Percentiles rank a stretch among this genome's conserved stretches.
These are phyloP conservation scores for Edolisoma coerulescens DNA, from an alignment of 2,113 vertebrate species.

Conservation along the genomic window DNA sequence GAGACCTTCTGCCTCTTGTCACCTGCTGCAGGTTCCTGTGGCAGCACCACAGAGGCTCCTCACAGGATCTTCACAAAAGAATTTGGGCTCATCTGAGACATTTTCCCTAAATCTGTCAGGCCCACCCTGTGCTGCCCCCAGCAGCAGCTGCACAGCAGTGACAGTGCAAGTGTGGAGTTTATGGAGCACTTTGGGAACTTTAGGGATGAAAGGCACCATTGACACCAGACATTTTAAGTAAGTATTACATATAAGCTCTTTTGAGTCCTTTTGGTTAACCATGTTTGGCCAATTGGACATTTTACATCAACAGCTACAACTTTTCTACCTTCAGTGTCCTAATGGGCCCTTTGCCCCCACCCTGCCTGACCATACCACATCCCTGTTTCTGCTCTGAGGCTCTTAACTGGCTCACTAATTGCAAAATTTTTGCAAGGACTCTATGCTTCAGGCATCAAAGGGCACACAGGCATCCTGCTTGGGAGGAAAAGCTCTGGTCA, in stretches of 20 bases:
- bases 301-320: conserved; percentile 8
- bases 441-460: background rate
- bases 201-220: conserved; percentile 36
- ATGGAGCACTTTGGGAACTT: background rate
- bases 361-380: background rate
- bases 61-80: background rate
- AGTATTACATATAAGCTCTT: conserved; percentile 23
- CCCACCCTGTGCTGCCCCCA: background rate
- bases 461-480: background rate
- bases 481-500: conserved; percentile 35
- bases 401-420: conserved; percentile 25
- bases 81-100: background rate
- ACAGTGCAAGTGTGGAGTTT: background rate
- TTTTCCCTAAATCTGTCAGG: background rate
- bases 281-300: background rate
- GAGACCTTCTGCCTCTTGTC: background rate
- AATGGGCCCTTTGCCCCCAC: background rate
- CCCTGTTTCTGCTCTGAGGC: background rate
- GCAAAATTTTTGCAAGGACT: background rate
- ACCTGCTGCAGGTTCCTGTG: background rate
- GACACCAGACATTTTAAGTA: background rate
- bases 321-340: background rate
- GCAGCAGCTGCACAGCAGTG: background rate
- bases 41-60: background rate
- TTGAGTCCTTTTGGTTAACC: conserved; percentile 43